These are phyloP conservation scores for Notocelia uddmanniana DNA, from an alignment of 2,888 invertebrate genomes.

Conservation along the genomic window DNA sequence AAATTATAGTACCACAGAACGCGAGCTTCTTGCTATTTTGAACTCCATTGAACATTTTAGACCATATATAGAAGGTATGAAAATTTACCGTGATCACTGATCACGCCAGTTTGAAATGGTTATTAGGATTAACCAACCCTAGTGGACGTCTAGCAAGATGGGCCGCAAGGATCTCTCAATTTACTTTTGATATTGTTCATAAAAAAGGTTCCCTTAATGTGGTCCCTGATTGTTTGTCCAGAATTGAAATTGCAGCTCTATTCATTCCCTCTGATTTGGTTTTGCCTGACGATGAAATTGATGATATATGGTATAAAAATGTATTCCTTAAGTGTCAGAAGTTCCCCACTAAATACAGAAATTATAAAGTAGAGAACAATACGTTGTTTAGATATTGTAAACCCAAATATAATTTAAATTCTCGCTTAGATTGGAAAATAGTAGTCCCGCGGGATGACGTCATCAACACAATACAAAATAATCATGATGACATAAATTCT, in stretches of 20 bases:
- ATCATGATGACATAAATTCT: constrained; percentile 25
- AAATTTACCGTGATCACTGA: constrained; percentile 18
- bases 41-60: constrained; percentile 21
- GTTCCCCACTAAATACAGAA: constrained; percentile 22
- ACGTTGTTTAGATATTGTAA: constrained; percentile 16
- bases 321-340: constrained; percentile 22
- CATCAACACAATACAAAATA: constrained; percentile 7
- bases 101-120: constrained; percentile 25
- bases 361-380: constrained; percentile 25
- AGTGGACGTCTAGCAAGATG: constrained; percentile 35
- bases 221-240: constrained; percentile 20
- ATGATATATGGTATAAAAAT: constrained; percentile 18
- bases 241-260: constrained; percentile 6
- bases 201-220: constrained; percentile 28
- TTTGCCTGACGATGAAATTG: constrained; percentile 1
- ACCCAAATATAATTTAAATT: constrained; percentile 8
- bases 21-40: background rate
- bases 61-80: constrained; percentile 25
- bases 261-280: background rate
- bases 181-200: constrained; percentile 35
- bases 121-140: constrained; percentile 10
- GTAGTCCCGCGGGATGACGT: constrained; percentile 16
- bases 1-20: constrained; percentile 5
- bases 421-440: constrained; percentile 21
- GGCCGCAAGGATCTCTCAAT: constrained; percentile 26